Evolutionary conservation across 2,888 invertebrate genomes (phyloP), one percentile per base, ranked within the genome.

Genomic region (Clitarchus hookeri): DNA sequence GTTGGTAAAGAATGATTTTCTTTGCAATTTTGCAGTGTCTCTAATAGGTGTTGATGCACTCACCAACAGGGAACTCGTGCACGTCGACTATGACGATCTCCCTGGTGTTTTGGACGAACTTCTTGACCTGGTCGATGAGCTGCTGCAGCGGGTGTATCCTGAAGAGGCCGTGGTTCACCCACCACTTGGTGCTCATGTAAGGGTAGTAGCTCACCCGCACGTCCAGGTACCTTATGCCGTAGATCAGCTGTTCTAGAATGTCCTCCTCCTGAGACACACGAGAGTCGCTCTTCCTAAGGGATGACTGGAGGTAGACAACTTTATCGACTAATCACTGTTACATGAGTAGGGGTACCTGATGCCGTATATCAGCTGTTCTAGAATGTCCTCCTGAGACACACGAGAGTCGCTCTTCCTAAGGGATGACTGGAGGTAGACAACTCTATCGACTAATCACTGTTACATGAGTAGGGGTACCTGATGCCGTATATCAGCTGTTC

Each of bases 211-310:
- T 94, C 25, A 94, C 92, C 44, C 94, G 91, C 78, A 95, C 92
- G 89, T 95, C 95, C 89, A 95, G 90, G 89, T 94, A 94, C 84
- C 95, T 91, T 6, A 92, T 92, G 0, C 95, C 95, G 88, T 94
- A 93, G 89, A 94, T 91, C 86, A 95, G 89, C 90, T 95, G 95
- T 0, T 92, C 91, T 83, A 93, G 91, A 80, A 94, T 91, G 89
- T 93, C 92, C 89, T 94, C 94, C 88, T 94, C 94, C 91, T 93
- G 91, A n/a, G 84, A 80, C 82, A 65, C 19, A 84, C 27, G 23
- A 44, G 19, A 23, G 65, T 26, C 53, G 25, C 77, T 36, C 36
- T 36, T 36, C 36, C 36, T 36, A 1, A 36, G 4, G 1, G 36
- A 36, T 36, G 36, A 36, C 4, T 48, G 84, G 23, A n/a, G 19